phyloP scores from a whole-genome alignment of 1,140 invertebrate genomes.

The Drosophila serrata region DNA sequence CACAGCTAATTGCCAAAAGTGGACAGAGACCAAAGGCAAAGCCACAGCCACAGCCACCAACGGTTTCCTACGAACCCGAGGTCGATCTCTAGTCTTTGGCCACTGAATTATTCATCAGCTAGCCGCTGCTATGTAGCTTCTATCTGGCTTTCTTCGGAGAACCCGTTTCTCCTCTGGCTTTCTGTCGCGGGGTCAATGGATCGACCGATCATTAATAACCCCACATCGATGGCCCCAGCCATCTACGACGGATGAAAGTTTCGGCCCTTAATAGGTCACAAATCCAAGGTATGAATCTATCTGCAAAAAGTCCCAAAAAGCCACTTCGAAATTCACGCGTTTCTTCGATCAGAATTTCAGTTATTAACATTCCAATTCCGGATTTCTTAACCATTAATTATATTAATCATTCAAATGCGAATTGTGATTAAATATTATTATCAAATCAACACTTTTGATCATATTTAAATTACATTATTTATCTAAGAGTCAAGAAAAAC shows the following conservation, averaged over 20 bases:
- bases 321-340: background rate
- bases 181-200: constrained; percentile 52
- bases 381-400: background rate
- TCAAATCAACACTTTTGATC: background rate
- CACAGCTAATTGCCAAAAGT: constrained; percentile 67
- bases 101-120: constrained; percentile 74
- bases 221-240: constrained; percentile 14
- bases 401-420: background rate
- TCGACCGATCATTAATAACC: constrained; percentile 49
- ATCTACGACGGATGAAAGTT: constrained; percentile 27
- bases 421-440: background rate
- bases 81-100: background rate
- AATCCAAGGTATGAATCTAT: background rate
- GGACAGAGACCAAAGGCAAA: too few species aligned
- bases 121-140: background rate
- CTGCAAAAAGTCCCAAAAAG: background rate
- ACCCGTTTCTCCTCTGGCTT: constrained; percentile 36
- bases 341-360: background rate
- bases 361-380: background rate
- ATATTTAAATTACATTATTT: background rate
- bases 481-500: too few species aligned
- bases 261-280: constrained; percentile 33
- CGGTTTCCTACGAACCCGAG: constrained; percentile 44
- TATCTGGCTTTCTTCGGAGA: constrained; percentile 29
- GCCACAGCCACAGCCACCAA: constrained; percentile 11